Evolutionary conservation across 2,797 vertebrate species (phyloP).

Genomic region (Siniperca scherzeri): DNA sequence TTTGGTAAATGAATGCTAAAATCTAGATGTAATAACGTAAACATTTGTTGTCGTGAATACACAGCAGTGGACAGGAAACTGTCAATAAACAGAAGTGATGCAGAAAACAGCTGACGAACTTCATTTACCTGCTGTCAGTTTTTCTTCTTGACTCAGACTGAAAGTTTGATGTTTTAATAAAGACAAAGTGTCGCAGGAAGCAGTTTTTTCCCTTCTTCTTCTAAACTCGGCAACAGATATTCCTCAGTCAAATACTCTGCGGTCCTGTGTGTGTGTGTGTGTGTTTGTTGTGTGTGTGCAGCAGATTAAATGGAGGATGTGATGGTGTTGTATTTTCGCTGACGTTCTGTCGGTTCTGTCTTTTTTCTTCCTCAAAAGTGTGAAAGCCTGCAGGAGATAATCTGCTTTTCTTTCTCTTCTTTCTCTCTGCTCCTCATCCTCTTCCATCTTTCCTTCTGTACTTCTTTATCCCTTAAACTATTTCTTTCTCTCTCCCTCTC

Average conservation of each 20-base stretch:
- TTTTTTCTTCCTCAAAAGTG: constrained; percentile 46
- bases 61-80: neutral
- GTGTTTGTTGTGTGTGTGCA: constrained; percentile 5
- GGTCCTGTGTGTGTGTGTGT: constrained; percentile 11
- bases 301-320: constrained; percentile 54
- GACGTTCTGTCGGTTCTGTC: constrained; percentile 34
- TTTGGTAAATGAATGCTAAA: neutral
- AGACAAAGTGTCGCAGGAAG: neutral
- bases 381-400: constrained; percentile 67
- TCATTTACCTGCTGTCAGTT: neutral
- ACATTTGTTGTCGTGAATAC: neutral
- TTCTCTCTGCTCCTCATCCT: constrained; percentile 38
- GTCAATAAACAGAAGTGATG: neutral
- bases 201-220: neutral
- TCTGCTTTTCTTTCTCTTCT: constrained; percentile 62
- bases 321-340: constrained; percentile 51
- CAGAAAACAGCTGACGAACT: neutral
- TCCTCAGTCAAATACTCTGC: constrained; percentile 21
- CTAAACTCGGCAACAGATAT: neutral
- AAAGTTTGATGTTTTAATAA: constrained; percentile 27
- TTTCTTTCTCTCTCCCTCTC: constrained; percentile 11
- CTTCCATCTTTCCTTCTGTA: constrained; percentile 30
- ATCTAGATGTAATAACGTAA: neutral
- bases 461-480: constrained; percentile 49
- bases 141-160: neutral